Base-by-base conservation (phyloP, 2,113 vertebrate genomes). In the Tamias sibiricus region DNA sequence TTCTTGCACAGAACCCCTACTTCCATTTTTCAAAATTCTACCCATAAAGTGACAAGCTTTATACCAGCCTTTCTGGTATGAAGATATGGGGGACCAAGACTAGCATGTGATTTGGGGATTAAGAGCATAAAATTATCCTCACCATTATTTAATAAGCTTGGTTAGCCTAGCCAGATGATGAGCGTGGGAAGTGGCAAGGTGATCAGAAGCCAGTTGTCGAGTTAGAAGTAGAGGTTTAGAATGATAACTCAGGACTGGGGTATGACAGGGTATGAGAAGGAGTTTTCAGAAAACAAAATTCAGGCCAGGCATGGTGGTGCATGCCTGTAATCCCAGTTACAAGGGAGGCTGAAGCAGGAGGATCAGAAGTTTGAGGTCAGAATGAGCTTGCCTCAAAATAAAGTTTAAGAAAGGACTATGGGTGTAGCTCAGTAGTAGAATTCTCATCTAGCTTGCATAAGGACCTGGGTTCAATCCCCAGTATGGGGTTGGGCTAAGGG, bases 21-120 rank as follows among this genome's bases (percentile, higher is more conserved):
- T 84, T 64, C 44, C 57, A 76, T 8, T 77, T 94, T 76, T 79
- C 62, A 96, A 76, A 82, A 64, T n/a, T 68, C 59, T 85, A 57
- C 54, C 19, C 47, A 81, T 28, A 68, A 84, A 81, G 69, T 83
- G 32, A 87, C 32, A n/a, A 87, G n/a, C 10, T 35, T 85, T 68
- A 57, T 59, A 30, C 28, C 57, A 84, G 74, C 0, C 9, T 68
- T 71, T 86, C 68, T 44, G 28, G 69, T 32, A 52, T 52, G 6
- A 82, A 81, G 30, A 87, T 81, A 62, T 83, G 17, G 20, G 76
- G 37, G 42, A 62, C 75, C 32, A 83, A 52, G 42, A 71, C 76
- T 76, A 90, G n/a, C n/a, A 19, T 52, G 37, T 54, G 89, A 59
- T 64, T 47, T 54, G 6, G 75, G 59, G 59, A 85, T n/a, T 82